Evolutionary conservation across 2,113 vertebrate species (phyloP).

Genomic region (Sceloporus tristichus): DNA sequence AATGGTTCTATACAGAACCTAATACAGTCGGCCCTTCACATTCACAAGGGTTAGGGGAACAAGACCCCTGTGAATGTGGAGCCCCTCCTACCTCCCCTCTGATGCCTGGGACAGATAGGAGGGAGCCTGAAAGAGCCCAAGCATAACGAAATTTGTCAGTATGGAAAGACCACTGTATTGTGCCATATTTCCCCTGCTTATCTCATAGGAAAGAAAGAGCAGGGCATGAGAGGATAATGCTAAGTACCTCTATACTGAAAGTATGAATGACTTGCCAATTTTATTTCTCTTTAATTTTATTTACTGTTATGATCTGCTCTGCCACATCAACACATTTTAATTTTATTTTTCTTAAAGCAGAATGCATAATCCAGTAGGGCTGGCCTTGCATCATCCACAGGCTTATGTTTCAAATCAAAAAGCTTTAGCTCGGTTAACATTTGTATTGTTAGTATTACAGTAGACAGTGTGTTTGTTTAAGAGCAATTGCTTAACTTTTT

Average conservation of each 20-base stretch:
- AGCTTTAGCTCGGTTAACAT: neutral
- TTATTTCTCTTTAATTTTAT: too few species aligned
- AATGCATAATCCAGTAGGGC: too few species aligned
- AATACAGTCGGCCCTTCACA: too few species aligned
- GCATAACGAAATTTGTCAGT: too few species aligned
- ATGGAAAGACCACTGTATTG: neutral
- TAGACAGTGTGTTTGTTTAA: neutral
- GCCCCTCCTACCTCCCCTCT: too few species aligned
- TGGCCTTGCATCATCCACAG: neutral
- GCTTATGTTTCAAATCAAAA: neutral
- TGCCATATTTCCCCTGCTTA: neutral
- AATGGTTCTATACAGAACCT: neutral
- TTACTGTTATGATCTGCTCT: neutral
- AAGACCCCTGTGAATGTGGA: too few species aligned
- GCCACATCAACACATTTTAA: neutral
- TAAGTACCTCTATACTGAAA: neutral
- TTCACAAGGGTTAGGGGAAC: too few species aligned
- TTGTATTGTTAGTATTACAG: neutral
- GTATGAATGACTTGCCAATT: too few species aligned
- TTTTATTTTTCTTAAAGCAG: neutral
- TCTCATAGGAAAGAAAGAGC: neutral
- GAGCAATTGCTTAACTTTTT: neutral
- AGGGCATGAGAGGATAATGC: neutral
- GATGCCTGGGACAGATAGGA: too few species aligned
- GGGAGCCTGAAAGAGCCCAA: too few species aligned